Conservation (phyloP, 1,140 invertebrate species). For the Drosophila athabasca region DNA sequence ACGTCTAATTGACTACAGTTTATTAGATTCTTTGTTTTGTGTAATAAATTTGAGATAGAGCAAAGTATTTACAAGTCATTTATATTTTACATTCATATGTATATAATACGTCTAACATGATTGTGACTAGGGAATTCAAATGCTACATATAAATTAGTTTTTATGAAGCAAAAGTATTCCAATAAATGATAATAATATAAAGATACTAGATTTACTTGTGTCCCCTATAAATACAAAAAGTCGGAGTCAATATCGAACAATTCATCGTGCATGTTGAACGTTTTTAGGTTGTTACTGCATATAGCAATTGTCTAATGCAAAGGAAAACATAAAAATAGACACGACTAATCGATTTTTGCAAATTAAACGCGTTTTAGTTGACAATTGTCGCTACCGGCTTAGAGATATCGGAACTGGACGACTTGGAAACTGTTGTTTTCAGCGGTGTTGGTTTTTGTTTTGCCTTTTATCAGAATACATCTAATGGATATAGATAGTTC, state of each 20-base stretch:
- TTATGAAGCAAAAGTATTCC: slow-evolving; percentile 9
- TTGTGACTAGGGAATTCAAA: slow-evolving; percentile 5
- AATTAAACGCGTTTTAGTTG: slow-evolving; percentile 9
- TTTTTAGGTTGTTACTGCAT: too few relatives aligned
- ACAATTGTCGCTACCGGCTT: not conserved
- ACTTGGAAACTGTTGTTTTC: slow-evolving; percentile 30
- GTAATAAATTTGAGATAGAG: not conserved
- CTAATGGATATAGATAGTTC: slow-evolving; percentile 33
- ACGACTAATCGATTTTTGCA: slow-evolving; percentile 45
- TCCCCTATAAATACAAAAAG: too few relatives aligned
- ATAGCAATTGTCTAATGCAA: too few relatives aligned
- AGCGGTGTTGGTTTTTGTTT: not conserved
- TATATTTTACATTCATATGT: slow-evolving; percentile 13
- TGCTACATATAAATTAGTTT: not conserved
- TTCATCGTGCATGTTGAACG: too few relatives aligned
- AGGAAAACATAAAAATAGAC: slow-evolving; percentile 16
- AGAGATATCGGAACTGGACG: slow-evolving; percentile 10
- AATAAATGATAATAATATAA: too few relatives aligned
- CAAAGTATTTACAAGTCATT: slow-evolving; percentile 6
- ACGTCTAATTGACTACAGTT: slow-evolving; percentile 1
- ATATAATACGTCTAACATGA: slow-evolving; percentile 5
- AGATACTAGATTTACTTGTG: too few relatives aligned
- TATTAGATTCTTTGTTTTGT: slow-evolving; percentile 1
- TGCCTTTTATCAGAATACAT: slow-evolving; percentile 1
- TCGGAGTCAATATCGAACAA: too few relatives aligned